Evolutionary conservation across 1,140 invertebrate species (phyloP).

Genomic region (Colletes latitarsis): DNA sequence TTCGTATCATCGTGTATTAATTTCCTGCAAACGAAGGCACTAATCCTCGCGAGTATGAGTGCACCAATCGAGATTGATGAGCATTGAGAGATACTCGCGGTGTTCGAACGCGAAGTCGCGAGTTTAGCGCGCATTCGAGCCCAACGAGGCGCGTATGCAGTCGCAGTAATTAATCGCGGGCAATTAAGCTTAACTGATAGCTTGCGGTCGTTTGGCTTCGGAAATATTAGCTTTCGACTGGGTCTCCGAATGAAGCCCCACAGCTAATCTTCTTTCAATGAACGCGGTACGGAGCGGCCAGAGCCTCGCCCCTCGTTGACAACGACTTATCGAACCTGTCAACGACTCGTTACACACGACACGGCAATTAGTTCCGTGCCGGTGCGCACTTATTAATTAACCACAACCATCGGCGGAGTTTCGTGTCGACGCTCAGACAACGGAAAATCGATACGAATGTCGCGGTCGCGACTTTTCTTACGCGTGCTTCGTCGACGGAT

Average conservation of each 20-base stretch:
- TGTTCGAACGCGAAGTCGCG: neutral
- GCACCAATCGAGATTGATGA: neutral
- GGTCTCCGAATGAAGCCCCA: constrained; percentile 32
- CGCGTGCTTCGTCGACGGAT: neutral
- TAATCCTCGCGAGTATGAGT: neutral
- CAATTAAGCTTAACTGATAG: constrained; percentile 54
- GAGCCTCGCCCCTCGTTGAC: constrained; percentile 17
- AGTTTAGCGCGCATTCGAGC: constrained; percentile 2
- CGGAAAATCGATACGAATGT: constrained; percentile 16
- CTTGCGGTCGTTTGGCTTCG: constrained; percentile 45
- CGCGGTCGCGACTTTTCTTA: neutral
- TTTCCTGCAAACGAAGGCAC: too few relatives aligned
- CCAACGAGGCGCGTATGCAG: neutral
- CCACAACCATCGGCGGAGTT: neutral
- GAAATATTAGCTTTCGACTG: constrained; percentile 16
- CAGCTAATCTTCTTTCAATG: constrained; percentile 31
- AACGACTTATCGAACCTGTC: constrained; percentile 53
- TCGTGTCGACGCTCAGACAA: neutral
- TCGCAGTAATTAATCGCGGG: constrained; percentile 34
- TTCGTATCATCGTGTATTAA: too few relatives aligned
- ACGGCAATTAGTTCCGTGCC: constrained; percentile 48
- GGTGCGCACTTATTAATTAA: constrained; percentile 55
- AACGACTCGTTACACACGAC: constrained; percentile 44
- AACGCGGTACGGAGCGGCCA: neutral
- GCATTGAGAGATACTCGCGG: neutral